Evolutionary conservation across 2,888 invertebrate genomes (phyloP), one percentile per base, ranked within the genome.

Genomic region (Allophyes oxyacanthae): DNA sequence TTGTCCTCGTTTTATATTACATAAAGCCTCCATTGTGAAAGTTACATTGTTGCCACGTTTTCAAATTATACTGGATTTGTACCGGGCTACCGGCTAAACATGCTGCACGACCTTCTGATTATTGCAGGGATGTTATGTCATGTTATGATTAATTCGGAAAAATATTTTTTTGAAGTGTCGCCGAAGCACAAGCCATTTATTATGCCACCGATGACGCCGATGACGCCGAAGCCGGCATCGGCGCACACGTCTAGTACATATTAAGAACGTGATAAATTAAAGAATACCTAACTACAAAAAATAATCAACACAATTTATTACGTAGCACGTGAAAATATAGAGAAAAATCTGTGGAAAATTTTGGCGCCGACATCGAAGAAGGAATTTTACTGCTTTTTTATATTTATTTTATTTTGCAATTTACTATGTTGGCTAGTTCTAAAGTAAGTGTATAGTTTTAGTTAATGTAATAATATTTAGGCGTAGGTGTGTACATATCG

Each of bases 401-500:
- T 67, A 67, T 61, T 30, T 15, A 26, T 48, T 52, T 48, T 69
- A 25, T 45, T 71, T 64, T 57, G 71, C 65, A 52, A 28, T 64
- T 67, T 59, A 2, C 45, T 59, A 52, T 26, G 41, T 48, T 66
- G 66, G 64, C 69, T 73, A 72, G 75, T 68, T 59, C 34, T 73
- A 68, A 51, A 46, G 49, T 68, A 69, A 64, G 60, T 65, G 63
- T 69, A 72, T 49, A 58, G 49, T 54, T 68, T 66, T 74, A 77
- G 75, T 75, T 66, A 69, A 76, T 75, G 49, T 77, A 71, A 74
- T 74, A 72, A 89, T 87, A 91, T 93, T 75, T 94, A 97, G 97
- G 97, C 84, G 96, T 97, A 84, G 98, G 98, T 84, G 98, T 98
- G 85, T 98, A 98, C 95, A 98, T 98, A 91, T 98, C 98, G 82